Percentiles rank a stretch among this genome's conserved stretches.
Evolutionary conservation across 1,140 invertebrate genomes (phyloP).

Genomic region (Batillaria attramentaria): DNA sequence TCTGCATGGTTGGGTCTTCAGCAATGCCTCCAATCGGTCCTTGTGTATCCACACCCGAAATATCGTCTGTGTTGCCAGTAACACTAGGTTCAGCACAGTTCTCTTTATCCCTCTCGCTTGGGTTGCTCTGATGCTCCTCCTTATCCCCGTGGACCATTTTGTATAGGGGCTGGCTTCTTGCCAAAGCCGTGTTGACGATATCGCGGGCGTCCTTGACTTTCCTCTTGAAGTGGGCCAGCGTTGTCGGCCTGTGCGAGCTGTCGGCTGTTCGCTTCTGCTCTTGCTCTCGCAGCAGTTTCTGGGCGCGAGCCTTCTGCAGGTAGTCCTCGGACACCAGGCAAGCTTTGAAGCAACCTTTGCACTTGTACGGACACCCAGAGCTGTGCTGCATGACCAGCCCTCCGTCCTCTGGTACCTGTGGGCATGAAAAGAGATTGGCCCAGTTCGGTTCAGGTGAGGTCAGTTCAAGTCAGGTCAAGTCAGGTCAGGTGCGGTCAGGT

Average conservation of each 20-base stretch:
- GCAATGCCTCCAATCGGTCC: too few species aligned
- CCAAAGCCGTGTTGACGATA: constrained; percentile 36
- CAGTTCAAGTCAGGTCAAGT: background rate
- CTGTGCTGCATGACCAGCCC: constrained; percentile 41
- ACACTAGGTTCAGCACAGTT: too few species aligned
- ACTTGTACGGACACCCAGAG: constrained; percentile 49
- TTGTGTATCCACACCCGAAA: too few species aligned
- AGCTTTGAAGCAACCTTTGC: constrained; percentile 49
- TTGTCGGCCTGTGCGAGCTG: background rate
- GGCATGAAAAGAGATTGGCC: constrained; percentile 27
- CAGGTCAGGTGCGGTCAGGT: too few species aligned
- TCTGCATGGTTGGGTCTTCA: too few species aligned
- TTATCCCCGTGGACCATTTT: constrained; percentile 27
- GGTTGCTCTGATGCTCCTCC: background rate
- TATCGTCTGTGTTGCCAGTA: too few species aligned
- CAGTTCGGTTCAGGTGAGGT: background rate
- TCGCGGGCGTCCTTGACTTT: constrained; percentile 24
- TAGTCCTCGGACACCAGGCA: constrained; percentile 46
- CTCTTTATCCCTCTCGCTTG: background rate
- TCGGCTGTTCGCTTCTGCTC: background rate
- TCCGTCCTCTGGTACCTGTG: constrained; percentile 24
- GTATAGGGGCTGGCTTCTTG: constrained; percentile 43
- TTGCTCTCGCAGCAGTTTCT: constrained; percentile 12
- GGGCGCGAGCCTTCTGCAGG: constrained; percentile 22
- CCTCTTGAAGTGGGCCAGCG: background rate